Evolutionary conservation across 1,140 invertebrate species (phyloP).

Genomic region (Stegodyphus mimosarum): DNA sequence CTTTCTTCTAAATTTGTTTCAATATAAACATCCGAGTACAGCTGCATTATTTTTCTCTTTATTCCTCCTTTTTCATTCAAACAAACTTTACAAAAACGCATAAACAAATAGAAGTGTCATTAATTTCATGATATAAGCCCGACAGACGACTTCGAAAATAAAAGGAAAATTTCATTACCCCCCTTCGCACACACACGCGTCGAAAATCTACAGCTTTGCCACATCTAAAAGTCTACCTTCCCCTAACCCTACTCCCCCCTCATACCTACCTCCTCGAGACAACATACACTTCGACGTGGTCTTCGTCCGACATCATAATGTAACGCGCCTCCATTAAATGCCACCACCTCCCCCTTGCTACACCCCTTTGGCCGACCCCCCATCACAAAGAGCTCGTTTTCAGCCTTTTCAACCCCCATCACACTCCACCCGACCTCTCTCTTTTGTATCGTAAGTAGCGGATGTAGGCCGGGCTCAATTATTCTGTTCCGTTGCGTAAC

Average conservation of each 20-base stretch:
- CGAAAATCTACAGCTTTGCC: too few relatives aligned
- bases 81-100: neutral
- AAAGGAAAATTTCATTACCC: neutral
- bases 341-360: neutral
- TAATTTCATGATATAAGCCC: neutral
- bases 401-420: neutral
- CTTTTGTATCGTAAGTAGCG: constrained; percentile 2
- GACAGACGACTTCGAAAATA: neutral
- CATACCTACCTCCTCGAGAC: neutral
- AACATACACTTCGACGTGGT: neutral
- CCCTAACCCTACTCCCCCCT: too few relatives aligned
- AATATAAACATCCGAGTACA: too few relatives aligned
- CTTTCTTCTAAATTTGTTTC: too few relatives aligned
- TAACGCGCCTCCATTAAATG: constrained; percentile 9
- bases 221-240: too few relatives aligned
- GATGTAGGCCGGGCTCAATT: constrained; percentile 15
- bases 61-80: neutral
- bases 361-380: neutral
- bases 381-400: neutral
- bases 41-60: too few relatives aligned
- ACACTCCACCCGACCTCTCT: neutral
- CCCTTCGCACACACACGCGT: neutral
- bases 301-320: neutral
- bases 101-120: neutral
- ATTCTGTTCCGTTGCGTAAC: constrained; percentile 52